Evolutionary conservation across 2,888 invertebrate species (phyloP), one percentile per base, ranked within the genome.

Genomic region (Graphium colonna): DNA sequence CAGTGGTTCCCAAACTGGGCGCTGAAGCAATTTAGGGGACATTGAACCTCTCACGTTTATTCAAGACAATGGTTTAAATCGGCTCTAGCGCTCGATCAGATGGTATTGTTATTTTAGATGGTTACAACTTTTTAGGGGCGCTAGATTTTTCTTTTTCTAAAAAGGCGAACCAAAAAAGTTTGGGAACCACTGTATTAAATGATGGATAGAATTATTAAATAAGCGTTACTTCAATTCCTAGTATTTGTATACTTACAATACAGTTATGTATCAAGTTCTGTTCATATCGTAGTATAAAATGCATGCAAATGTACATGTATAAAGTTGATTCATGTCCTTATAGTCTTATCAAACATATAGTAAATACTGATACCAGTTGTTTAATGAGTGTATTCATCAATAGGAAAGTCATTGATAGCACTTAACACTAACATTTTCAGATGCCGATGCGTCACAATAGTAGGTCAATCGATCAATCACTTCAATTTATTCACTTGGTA

Each of bases 401-500:
- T 21, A 42, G 13, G 31, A 42, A 48, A 43, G 9, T 47, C 42
- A 52, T 52, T 52, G 28, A 48, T 36, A 26, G 39, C 36, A 31
- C 46, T 44, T 49, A 26, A 18, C 15, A 18, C 43, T 33, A 21
- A 46, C 8, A 36, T 10, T 2, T 46, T 48, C 33, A 33, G 33
- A 33, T n/a, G n/a, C n/a, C 1, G 33, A 33, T n/a, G 8, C 9
- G n/a, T 33, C 9, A 10, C 33, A 33, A 10, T 33, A 10, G n/a
- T 33, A 33, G 33, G 33, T 33, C 33, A 33, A 33, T 33, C 9
- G n/a, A 21, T 21, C 21, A 21, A 21, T 31, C 31, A 31, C 31
- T 31, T 31, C 31, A 13, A 10, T 5, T 10, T 36, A 13, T 12
- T 36, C 36, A 36, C 71, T 74, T 78, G 82, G 81, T 82, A 82